These are phyloP conservation scores for Siderastrea siderea DNA, from an alignment of 92 coral and sea anemone genomes.

Conservation along the genomic window DNA sequence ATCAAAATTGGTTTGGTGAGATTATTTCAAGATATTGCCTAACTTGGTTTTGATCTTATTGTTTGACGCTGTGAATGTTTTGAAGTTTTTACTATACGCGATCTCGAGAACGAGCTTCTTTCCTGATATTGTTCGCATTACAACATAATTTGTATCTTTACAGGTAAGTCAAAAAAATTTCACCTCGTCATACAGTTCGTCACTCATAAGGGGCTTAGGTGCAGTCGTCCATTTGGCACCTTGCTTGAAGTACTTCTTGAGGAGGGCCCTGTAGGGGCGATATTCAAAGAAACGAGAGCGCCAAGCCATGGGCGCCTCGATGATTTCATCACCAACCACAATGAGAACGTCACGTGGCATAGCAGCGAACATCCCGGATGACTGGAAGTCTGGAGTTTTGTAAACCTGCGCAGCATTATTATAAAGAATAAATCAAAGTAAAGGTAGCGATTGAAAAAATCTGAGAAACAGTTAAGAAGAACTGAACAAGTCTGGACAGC, in stretches of 20 bases:
- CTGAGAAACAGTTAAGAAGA: background rate
- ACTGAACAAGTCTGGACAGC: too few relatives aligned
- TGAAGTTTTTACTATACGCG: too few relatives aligned
- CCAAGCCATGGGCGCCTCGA: slow-evolving; percentile 95
- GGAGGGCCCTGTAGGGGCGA: slow-evolving; percentile 86
- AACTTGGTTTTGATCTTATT: too few relatives aligned
- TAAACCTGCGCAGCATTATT: slow-evolving; percentile 54
- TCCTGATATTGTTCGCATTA: too few relatives aligned
- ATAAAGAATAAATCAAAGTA: background rate
- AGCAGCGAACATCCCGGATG: slow-evolving; percentile 83
- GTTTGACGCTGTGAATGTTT: too few relatives aligned
- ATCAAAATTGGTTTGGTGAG: too few relatives aligned
- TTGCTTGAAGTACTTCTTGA: slow-evolving; percentile 85
- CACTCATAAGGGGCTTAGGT: slow-evolving; percentile 88
- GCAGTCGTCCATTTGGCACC: slow-evolving; percentile 96
- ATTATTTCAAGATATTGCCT: too few relatives aligned
- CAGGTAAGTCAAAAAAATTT: slow-evolving; percentile 1
- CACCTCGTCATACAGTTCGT: slow-evolving; percentile 87
- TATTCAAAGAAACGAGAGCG: slow-evolving; percentile 91
- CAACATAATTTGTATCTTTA: slow-evolving; percentile 60
- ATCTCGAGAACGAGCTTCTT: too few relatives aligned
- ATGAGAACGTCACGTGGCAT: slow-evolving; percentile 92
- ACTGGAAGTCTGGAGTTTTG: slow-evolving; percentile 87
- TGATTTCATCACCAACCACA: slow-evolving; percentile 87
- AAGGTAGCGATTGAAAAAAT: background rate